Conservation (phyloP, 2,113 vertebrate genomes). For the Tricholaema leucomelas region DNA sequence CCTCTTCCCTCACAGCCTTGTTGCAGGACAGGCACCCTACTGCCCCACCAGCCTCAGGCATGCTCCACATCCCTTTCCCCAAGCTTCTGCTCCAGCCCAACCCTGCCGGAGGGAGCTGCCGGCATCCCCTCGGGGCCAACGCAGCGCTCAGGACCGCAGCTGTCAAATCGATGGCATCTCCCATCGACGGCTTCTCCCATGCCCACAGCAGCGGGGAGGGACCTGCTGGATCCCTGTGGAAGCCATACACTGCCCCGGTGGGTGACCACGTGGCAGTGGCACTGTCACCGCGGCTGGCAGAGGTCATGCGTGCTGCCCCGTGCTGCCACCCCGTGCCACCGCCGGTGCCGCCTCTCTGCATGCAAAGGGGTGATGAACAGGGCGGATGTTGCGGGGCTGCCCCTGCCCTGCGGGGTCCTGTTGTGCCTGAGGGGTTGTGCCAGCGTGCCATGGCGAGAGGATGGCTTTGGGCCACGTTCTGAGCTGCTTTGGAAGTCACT, state of each 20-base stretch:
- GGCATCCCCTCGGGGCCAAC: background rate
- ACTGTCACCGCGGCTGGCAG: rapidly evolving
- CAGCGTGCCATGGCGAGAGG: background rate
- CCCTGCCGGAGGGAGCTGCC: rapidly evolving
- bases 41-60: background rate
- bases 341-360: rapidly evolving
- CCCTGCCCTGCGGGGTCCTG: rapidly evolving
- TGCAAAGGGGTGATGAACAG: background rate
- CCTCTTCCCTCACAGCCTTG: background rate
- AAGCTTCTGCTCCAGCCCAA: background rate
- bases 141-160: rapidly evolving
- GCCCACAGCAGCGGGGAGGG: background rate
- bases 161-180: background rate
- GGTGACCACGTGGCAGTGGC: background rate
- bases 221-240: background rate
- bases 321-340: background rate
- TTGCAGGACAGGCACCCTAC: rapidly evolving
- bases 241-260: background rate
- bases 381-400: rapidly evolving
- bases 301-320: background rate
- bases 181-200: rapidly evolving
- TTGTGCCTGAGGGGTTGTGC: background rate
- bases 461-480: rapidly evolving
- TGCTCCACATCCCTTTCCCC: rapidly evolving
- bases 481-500: background rate